Evolutionary conservation across 1,140 invertebrate species (phyloP).

Genomic region (Cydia splendana): DNA sequence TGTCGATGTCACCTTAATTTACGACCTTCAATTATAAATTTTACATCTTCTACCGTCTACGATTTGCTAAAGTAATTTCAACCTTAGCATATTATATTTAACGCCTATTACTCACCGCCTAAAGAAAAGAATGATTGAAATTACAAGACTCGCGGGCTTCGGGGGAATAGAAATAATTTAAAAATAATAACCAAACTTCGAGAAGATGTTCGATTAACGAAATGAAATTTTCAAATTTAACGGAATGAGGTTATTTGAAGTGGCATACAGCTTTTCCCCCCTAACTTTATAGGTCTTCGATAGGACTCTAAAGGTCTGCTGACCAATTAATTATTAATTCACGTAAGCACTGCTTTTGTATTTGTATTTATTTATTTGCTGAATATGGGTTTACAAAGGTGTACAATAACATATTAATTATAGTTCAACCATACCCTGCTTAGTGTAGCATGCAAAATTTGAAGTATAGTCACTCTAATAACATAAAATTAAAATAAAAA

Average conservation of each 20-base stretch:
- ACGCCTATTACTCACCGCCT: not conserved
- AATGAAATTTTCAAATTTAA: conserved; percentile 5
- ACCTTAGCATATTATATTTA: conserved; percentile 26
- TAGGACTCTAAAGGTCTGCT: no score
- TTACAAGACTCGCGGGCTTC: not conserved
- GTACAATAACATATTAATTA: no score
- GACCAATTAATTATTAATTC: no score
- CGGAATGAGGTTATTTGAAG: not conserved
- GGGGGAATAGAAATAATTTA: conserved; percentile 27
- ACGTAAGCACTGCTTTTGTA: no score
- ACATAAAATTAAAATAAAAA: no score
- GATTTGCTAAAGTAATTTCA: conserved; percentile 21
- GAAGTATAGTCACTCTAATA: no score
- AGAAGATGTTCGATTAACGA: conserved; percentile 22
- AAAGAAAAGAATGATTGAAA: conserved; percentile 23
- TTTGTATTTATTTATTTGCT: no score
- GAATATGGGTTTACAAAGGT: no score
- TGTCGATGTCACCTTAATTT: conserved; percentile 79
- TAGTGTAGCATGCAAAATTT: no score
- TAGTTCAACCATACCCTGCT: no score
- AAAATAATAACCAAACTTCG: conserved; percentile 25
- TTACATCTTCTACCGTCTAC: conserved; percentile 55
- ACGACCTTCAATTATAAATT: conserved; percentile 78
- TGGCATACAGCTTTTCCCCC: not conserved
- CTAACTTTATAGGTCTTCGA: not conserved